Base-by-base conservation (phyloP, 2,797 vertebrate species). In the Cossypha dichroa region DNA sequence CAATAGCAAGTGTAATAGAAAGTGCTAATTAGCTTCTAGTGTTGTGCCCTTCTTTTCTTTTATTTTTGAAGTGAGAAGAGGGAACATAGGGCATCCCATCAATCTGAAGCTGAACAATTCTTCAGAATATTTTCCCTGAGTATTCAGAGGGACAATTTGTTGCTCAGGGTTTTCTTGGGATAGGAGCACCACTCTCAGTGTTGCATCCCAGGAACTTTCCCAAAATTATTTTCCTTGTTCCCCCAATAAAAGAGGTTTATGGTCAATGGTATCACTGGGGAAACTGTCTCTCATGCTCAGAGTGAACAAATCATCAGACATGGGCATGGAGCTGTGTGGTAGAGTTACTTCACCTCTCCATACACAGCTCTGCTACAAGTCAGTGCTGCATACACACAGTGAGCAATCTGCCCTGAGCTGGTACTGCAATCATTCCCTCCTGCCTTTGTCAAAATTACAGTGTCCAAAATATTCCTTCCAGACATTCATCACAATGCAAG, bases 371-470 rank as follows among this genome's bases (percentile, higher is more conserved):
- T 64, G 67, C 70, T 69, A 1, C 40, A 43, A 1, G 12, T 36
- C 9, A 2, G 25, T 36, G 75, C 43, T 3, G 5, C 22, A 7
- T 1, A 9, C 31, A 4, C 17, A 7, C 16, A 25, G 43, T 14
- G 51, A 90, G 45, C 66, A 49, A 67, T 74, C 63, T 92, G 69
- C 36, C 69, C 70, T 72, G 28, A 36, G 48, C 40, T 60, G 58
- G 19, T 43, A 5, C 73, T 93, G 1, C 49, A 68, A 22, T 62
- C 64, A 55, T 38, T 68, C 34, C 51, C 55, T 58, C 48, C 70
- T 94, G 84, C 84, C 36, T 11, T 2, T 1, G 48, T 77, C 59
- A 48, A 5, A 95, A 95, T 95, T 76, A 69, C 1, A 80, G 78
- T 3, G 56, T 54, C 76, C 74, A 43, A 29, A 81, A 43, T 22